phyloP scores from a whole-genome alignment of 2,888 invertebrate species.

The Megamerina dolium region DNA sequence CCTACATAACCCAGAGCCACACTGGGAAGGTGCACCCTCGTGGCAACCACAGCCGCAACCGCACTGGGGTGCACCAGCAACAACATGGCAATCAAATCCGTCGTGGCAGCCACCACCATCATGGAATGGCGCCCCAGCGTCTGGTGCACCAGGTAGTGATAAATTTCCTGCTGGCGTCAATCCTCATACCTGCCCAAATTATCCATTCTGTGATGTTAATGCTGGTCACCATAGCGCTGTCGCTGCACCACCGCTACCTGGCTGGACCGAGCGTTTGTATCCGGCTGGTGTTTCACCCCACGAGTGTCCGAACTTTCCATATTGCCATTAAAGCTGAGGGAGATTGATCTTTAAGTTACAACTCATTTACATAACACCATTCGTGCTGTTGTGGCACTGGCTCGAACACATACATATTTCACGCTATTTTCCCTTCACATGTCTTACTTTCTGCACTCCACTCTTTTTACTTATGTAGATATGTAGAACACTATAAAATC shows the following conservation, averaged over 20 bases:
- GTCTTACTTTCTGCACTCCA: too few relatives aligned
- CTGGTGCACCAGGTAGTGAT: conserved; percentile 40
- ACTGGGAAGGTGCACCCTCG: conserved; percentile 37
- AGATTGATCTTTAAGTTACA: too few relatives aligned
- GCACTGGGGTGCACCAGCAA: conserved; percentile 24
- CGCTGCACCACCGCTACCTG: conserved; percentile 49
- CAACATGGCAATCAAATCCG: conserved; percentile 23
- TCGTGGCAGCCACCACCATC: conserved; percentile 30
- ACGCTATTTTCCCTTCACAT: too few relatives aligned
- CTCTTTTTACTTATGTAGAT: too few relatives aligned
- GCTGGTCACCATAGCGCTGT: conserved; percentile 39
- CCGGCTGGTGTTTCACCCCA: conserved; percentile 51
- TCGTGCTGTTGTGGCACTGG: too few relatives aligned
- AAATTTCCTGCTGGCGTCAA: conserved; percentile 51
- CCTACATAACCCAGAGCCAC: conserved; percentile 43
- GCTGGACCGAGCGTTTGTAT: conserved; percentile 50
- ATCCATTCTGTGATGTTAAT: conserved; percentile 52
- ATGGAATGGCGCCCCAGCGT: conserved; percentile 36
- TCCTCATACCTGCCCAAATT: conserved; percentile 53
- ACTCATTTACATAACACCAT: too few relatives aligned
- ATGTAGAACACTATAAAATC: too few relatives aligned
- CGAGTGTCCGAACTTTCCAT: conserved; percentile 51
- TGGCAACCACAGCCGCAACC: conserved; percentile 30
- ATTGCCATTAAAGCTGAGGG: conserved; percentile 43
- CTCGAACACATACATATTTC: too few relatives aligned